These are phyloP conservation scores for Ceratoteleas bidentatus DNA, from an alignment of 1,140 invertebrate genomes.

Conservation along the genomic window DNA sequence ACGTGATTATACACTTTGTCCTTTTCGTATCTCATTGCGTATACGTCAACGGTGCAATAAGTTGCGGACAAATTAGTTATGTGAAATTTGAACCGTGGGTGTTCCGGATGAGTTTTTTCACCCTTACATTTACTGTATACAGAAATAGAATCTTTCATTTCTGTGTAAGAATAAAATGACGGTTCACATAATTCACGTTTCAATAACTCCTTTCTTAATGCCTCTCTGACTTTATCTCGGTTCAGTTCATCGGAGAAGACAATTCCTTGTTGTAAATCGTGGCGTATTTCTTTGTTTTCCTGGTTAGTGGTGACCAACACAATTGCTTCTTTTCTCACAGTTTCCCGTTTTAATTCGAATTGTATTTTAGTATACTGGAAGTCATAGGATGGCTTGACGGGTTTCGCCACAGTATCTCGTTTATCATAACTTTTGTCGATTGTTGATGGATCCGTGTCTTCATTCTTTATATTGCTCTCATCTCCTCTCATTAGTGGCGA, in stretches of 20 bases:
- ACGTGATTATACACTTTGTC: neutral
- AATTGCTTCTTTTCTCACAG: neutral
- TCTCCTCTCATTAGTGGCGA: no score
- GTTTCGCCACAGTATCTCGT: neutral
- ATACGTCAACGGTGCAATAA: neutral
- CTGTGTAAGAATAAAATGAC: neutral
- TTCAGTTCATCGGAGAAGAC: neutral
- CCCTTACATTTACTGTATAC: neutral
- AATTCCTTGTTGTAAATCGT: neutral
- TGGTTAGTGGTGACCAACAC: neutral
- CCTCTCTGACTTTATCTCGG: neutral
- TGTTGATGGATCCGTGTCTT: neutral
- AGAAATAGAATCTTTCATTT: neutral
- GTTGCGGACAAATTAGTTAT: neutral
- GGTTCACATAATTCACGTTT: conserved; percentile 2
- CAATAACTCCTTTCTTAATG: neutral
- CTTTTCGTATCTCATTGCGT: neutral
- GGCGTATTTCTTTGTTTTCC: neutral
- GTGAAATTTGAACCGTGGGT: neutral
- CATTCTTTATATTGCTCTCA: no score
- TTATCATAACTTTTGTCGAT: neutral
- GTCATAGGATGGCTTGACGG: neutral
- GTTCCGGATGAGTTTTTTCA: neutral
- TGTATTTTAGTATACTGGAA: neutral
- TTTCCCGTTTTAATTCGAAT: neutral